phyloP scores from a whole-genome alignment of 2,113 vertebrate species.

The Spilogale gracilis region DNA sequence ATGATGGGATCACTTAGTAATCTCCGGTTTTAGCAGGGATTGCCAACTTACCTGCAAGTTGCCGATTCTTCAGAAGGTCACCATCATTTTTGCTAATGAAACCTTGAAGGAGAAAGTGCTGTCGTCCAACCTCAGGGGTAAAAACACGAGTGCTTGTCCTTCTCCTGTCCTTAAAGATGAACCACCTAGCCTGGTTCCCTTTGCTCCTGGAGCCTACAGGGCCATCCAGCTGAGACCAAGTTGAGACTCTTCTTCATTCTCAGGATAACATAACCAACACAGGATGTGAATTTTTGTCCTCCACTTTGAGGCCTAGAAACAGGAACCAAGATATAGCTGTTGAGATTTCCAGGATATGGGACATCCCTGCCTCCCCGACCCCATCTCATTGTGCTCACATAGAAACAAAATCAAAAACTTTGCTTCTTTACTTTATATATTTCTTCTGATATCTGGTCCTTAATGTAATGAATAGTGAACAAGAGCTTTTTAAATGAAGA shows the following conservation, averaged over 20 bases:
- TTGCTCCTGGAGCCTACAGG: rapidly evolving
- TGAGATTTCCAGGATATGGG: not conserved
- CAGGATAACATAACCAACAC: not conserved
- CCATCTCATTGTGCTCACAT: not conserved
- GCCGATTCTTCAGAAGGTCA: not conserved
- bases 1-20: not conserved
- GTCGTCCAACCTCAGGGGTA: not conserved
- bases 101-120: not conserved
- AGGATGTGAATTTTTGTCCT: not conserved
- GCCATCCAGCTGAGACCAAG: not conserved
- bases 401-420: not conserved
- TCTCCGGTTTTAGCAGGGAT: not conserved
- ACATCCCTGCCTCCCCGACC: not conserved
- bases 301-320: not conserved
- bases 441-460: not conserved
- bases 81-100: not conserved
- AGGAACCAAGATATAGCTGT: too few species aligned
- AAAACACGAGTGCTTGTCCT: not conserved
- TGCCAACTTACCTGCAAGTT: not conserved
- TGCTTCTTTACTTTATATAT: not conserved
- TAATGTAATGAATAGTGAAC: not conserved
- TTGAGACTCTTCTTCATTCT: not conserved
- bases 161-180: not conserved
- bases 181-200: rapidly evolving
- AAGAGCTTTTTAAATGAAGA: not conserved